Base-by-base conservation (phyloP, 2,113 vertebrate species). In the Myrmecophaga tridactyla region DNA sequence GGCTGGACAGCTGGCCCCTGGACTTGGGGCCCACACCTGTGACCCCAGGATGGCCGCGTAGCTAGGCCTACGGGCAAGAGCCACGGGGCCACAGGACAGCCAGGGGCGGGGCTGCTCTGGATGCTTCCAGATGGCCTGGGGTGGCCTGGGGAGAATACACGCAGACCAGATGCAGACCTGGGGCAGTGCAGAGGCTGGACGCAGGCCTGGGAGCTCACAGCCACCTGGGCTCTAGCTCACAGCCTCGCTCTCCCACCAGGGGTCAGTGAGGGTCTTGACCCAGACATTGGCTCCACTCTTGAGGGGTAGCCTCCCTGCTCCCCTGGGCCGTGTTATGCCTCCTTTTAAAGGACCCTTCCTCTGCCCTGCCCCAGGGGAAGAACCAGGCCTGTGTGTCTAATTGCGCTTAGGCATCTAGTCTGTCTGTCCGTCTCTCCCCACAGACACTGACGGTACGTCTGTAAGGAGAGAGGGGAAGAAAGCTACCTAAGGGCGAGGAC, bases 361-460 rank as follows among this genome's bases (percentile, higher is more conserved):
- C 31, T 11, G 43, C 10, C 0, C 17, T 29, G 21, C 18, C 65
- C 17, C 46, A 2, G 65, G n/a, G 34, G 29, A 31, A 20, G 65
- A 34, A 20, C 34, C 3, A 21, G 36, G 10, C 51, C n/a, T 10
- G 18, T 0, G 3, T 0, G 6, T 15, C 9, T 0, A 20, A 25
- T 83, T 48, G 13, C 31, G 21, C 31, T 29, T 1, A 39, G 48
- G 29, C 18, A 12, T 12, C 72, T 4, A 1, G 36, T 36, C 17
- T 7, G 15, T 25, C 34, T 3, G 31, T 10, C 73, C 36, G 17
- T 29, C 39, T 75, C 56, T 56, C 34, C 6, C 6, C 20, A 5
- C 2, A 34, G 48, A 41, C 21, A 34, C 36, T 1, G 21, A 18
- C 0, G 3, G 7, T 13, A 15, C 41, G 13, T 0, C 6, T 0